These are phyloP conservation scores for Pachycephala philippinensis DNA, from an alignment of 2,113 vertebrate species.

Conservation along the genomic window DNA sequence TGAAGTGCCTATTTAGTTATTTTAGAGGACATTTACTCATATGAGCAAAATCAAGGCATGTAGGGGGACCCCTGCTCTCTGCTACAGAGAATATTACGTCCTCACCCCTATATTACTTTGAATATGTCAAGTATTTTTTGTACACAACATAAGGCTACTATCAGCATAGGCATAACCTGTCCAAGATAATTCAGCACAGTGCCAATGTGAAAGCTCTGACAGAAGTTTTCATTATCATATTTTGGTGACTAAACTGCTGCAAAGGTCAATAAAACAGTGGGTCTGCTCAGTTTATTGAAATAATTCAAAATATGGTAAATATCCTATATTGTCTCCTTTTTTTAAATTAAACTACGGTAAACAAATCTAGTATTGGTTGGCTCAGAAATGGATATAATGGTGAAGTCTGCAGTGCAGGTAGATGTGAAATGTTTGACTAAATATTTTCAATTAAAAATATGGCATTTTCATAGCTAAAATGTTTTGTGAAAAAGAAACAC, in stretches of 20 bases:
- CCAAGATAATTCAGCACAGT: background rate
- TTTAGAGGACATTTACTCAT: background rate
- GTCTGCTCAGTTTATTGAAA: background rate
- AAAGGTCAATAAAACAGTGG: background rate
- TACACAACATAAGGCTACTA: background rate
- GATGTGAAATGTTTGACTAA: background rate
- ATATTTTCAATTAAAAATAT: background rate
- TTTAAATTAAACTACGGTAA: background rate
- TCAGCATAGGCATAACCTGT: background rate
- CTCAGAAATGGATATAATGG: background rate
- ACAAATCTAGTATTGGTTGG: background rate
- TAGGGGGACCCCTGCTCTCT: background rate
- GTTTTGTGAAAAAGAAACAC: background rate
- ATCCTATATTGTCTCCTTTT: background rate
- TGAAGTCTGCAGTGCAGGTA: background rate
- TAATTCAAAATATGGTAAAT: background rate
- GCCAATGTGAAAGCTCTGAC: background rate
- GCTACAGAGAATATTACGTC: background rate
- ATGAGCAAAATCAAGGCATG: background rate
- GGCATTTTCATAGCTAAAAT: background rate
- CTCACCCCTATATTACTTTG: background rate
- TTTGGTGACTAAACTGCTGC: background rate
- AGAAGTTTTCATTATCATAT: background rate
- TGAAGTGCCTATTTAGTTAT: background rate
- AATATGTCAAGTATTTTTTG: background rate